phyloP scores from a whole-genome alignment of 2,113 vertebrate species.

The Zosterops borbonicus region DNA sequence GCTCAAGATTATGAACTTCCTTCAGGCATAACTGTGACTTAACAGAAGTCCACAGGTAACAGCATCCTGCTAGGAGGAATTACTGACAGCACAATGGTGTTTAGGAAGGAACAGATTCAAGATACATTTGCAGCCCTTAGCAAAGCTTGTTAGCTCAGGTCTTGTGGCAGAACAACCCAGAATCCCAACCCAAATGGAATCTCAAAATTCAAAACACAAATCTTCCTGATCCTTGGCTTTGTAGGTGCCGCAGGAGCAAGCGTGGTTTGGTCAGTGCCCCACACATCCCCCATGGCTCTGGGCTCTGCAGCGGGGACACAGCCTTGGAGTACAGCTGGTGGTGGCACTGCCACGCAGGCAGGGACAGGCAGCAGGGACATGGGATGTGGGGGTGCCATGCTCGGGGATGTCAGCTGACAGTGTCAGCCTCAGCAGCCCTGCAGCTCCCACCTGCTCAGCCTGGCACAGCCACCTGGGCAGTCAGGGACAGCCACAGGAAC shows the following conservation, averaged over 20 bases:
- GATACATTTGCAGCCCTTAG: not conserved
- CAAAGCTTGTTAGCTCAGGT: not conserved
- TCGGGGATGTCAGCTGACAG: not conserved
- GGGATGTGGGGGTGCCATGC: accelerated
- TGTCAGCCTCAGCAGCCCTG: not conserved
- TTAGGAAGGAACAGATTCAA: not conserved
- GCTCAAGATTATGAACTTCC: not conserved
- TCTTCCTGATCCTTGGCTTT: not conserved
- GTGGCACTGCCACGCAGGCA: not conserved
- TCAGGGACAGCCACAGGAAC: no score
- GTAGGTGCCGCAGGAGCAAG: accelerated
- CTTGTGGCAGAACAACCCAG: not conserved
- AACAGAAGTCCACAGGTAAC: not conserved
- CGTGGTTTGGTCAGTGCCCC: not conserved
- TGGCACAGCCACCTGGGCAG: not conserved
- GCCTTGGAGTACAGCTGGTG: not conserved
- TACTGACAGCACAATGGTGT: not conserved
- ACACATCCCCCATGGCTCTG: not conserved
- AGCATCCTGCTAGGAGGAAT: not conserved
- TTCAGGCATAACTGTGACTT: not conserved
- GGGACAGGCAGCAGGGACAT: accelerated
- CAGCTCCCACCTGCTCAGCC: not conserved
- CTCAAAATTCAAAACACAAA: not conserved
- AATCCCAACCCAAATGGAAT: not conserved
- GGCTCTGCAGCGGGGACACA: not conserved